Evolutionary conservation across 1,140 invertebrate genomes (phyloP).

Genomic region (Nephila pilipes): DNA sequence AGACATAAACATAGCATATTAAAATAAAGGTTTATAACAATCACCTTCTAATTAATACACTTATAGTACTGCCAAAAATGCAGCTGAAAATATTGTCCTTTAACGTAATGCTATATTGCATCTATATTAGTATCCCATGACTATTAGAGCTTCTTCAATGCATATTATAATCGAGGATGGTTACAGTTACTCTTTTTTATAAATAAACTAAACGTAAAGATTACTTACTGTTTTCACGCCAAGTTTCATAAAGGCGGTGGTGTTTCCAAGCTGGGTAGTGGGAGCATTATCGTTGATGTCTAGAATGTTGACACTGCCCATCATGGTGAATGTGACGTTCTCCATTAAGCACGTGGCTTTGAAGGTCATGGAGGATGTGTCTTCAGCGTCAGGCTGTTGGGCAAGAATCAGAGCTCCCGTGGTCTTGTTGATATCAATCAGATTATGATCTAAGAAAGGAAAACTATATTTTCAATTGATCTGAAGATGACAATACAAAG

Average conservation of each 20-base stretch:
- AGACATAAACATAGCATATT: no score
- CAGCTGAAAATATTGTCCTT: no score
- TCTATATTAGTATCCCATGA: no score
- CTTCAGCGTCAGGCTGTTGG: background rate
- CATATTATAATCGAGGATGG: no score
- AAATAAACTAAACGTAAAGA: background rate
- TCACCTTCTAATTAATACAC: no score
- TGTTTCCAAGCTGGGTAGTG: background rate
- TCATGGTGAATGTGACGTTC: background rate
- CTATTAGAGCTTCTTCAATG: no score
- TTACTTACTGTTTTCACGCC: conserved; percentile 34
- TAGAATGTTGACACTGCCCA: background rate
- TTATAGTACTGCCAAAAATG: no score
- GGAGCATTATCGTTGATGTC: conserved; percentile 52
- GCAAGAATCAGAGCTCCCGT: background rate
- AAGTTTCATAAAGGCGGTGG: background rate
- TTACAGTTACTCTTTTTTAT: no score
- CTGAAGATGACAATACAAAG: no score
- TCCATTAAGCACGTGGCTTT: background rate
- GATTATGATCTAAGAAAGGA: background rate
- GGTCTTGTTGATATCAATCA: background rate
- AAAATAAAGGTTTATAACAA: no score
- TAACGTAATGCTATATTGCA: no score
- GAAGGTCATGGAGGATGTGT: background rate
- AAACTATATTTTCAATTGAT: no score